Evolutionary conservation across 30 jellyfish, hydroid and myxozoan species (phyloP).

Genomic region (Clytia hemisphaerica): DNA sequence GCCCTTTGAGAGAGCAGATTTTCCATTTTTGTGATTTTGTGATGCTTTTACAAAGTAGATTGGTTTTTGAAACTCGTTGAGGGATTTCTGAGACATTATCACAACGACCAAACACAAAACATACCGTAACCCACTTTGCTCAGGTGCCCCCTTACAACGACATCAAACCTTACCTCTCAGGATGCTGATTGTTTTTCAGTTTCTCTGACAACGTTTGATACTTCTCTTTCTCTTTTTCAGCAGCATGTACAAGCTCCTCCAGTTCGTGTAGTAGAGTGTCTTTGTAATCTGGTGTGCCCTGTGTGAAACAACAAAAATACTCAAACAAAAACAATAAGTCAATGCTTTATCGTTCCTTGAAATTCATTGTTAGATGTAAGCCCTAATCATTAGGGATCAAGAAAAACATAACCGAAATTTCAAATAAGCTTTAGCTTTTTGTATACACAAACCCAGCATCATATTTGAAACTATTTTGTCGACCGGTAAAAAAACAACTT

Average conservation of each 20-base stretch:
- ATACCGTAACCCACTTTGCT: not conserved
- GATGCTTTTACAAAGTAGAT: not conserved
- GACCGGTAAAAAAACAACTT: no score
- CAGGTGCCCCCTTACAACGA: not conserved
- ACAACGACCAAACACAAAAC: not conserved
- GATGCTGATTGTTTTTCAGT: constrained; percentile 21
- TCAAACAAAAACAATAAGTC: not conserved
- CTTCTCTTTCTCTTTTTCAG: constrained; percentile 51
- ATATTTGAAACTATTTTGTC: no score
- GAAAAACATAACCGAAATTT: constrained; percentile 16
- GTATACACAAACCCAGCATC: no score
- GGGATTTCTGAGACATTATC: no score
- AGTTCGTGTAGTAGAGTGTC: constrained; percentile 45
- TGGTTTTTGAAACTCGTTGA: no score
- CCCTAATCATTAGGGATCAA: constrained; percentile 14
- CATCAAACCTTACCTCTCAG: constrained; percentile 25
- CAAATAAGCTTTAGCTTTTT: constrained; percentile 7
- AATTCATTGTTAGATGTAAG: not conserved
- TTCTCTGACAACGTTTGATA: constrained; percentile 23
- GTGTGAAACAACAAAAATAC: constrained; percentile 24
- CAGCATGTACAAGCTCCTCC: constrained; percentile 32
- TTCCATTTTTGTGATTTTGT: not conserved
- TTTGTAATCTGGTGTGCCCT: constrained; percentile 10
- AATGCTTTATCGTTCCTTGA: not conserved
- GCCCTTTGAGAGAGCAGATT: not conserved